Base-by-base conservation (phyloP, 1,140 invertebrate species). In the Trichonephila clavipes region DNA sequence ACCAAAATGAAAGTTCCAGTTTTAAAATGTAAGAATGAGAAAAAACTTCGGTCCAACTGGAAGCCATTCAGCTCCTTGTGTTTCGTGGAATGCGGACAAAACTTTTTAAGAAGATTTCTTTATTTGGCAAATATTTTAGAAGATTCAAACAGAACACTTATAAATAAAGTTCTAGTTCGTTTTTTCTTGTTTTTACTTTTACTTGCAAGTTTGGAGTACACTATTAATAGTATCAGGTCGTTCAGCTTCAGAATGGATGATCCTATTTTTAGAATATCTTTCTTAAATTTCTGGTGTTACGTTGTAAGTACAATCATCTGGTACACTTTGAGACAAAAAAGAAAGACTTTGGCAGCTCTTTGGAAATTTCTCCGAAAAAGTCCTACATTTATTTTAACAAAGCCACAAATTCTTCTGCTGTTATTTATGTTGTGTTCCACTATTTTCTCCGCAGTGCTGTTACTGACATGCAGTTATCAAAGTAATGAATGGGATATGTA, bases 171-270 rank as follows among this genome's bases (percentile, higher is more conserved):
- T 4, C 8, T n/a, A 4, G 21, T 14, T 24, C 10, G n/a, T 12
- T 10, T 69, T 0, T 69, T 69, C 12, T 28, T n/a, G 10, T 2
- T 28, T 69, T 8, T 14, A 2, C 24, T 69, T 7, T 14, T 69
- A 10, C 10, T 69, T 7, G n/a, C 8, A 28, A 66, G n/a, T 66
- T 66, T 66, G n/a, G 64, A 66, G 28, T 28, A 3, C n/a, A n/a
- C 1, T n/a, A 51, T 51, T 10, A 0, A 10, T 0, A 51, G 2
- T 10, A 6, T 66, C 0, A 66, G 0, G 5, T 0, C n/a, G 0
- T 6, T 19, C 21, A 19, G 7, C 18, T 2, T 8, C 7, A 6
- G 7, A 6, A 10, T 10, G n/a, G 62, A 21, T 18, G 7, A 6
- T 10, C 21, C 6, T 19, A n/a, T 8, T 10, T 66, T 66, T n/a